Evolutionary conservation across 2,888 invertebrate genomes (phyloP), one percentile per base, ranked within the genome.

Genomic region (Ceriagrion tenellum): DNA sequence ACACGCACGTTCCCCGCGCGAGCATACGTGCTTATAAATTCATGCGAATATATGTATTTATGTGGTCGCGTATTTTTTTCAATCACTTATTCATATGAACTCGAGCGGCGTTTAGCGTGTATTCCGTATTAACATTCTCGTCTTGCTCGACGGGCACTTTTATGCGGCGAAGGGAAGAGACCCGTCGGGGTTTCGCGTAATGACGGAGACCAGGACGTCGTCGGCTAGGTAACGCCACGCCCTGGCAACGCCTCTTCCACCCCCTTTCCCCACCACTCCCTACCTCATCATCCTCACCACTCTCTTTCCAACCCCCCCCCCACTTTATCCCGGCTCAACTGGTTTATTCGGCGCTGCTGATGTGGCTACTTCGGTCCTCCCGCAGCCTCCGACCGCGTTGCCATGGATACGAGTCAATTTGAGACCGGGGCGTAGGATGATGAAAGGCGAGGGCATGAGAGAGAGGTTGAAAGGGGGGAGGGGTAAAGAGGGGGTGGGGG

Each of bases 381-480:
- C 59, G 59, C 16, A 59, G 59, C 20, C 59, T 59, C 59, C 59
- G 35, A 81, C 26, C 18, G 30, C 81, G 81, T 81, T 81, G 81
- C 81, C 81, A 81, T 81, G 81, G 81, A 81, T 81, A 81, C 81
- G 81, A 81, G 81, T 81, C 81, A 81, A 81, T 81, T 81, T 81
- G 81, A n/a, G 81, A 35, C 69, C 26, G 69, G 59, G 13, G 12
- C 18, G 69, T 69, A 3, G 69, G 1, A 69, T 69, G 69, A 69
- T 69, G 23, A 69, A 69, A 69, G 59, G 59, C 20, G 59, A 69
- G 69, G 69, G 69, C 10, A 26, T 20, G 10, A 69, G n/a, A 12
- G 69, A 69, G 23, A 1, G 69, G 69, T n/a, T n/a, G n/a, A 16
- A 56, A 16, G 56, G 56, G 16, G 56, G 8, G 56, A 8, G 8